Conservation (phyloP, 2,888 invertebrate genomes). For the Melieria picta region DNA sequence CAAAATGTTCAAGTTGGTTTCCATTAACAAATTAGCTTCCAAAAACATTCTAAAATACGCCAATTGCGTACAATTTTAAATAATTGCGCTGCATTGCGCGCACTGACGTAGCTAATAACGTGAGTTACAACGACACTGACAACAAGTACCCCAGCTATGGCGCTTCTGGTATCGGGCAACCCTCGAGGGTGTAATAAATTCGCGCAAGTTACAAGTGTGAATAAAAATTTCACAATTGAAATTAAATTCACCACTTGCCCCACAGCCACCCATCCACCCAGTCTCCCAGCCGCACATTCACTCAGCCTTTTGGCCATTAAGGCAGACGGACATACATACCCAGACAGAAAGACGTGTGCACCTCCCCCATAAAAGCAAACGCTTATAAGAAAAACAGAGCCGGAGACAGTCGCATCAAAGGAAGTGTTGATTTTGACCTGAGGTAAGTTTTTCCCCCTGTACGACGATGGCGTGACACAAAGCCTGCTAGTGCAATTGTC, state of each 20-base stretch:
- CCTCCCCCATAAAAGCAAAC: no score
- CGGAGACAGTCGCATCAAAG: not conserved
- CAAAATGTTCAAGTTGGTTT: not conserved
- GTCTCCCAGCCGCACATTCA: no score
- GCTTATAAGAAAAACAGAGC: not conserved
- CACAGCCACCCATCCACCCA: not conserved
- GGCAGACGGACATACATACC: no score
- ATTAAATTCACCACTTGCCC: not conserved
- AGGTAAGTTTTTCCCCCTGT: not conserved
- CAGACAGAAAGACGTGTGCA: no score
- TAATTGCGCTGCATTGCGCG: not conserved
- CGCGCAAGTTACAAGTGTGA: not conserved
- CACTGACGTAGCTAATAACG: no score
- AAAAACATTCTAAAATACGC: not conserved
- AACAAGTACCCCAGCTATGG: no score
- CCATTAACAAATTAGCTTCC: slow-evolving; percentile 1
- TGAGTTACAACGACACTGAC: no score
- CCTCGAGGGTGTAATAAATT: slow-evolving; percentile 10
- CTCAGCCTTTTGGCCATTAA: no score
- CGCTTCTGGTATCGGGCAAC: not conserved
- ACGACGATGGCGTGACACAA: not conserved
- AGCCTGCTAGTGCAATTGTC: no score
- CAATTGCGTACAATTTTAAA: slow-evolving; percentile 7
- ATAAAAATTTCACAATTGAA: not conserved
- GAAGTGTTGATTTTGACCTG: slow-evolving; percentile 13